phyloP scores from a whole-genome alignment of 2,797 vertebrate species.

The Australoheros facetus region DNA sequence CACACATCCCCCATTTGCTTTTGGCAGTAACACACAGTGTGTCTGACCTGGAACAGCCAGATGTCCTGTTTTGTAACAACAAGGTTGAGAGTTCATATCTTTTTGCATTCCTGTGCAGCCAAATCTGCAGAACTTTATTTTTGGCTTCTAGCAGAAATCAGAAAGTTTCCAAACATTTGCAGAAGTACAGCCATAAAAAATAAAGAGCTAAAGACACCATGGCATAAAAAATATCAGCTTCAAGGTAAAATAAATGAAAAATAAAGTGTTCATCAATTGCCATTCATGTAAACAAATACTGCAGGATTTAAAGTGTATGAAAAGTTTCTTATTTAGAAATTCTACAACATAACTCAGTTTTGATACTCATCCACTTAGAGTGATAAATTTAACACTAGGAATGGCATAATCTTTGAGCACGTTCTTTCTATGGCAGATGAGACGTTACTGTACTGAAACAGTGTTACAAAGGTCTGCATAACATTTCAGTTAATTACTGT shows the following conservation, averaged over 20 bases:
- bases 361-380: neutral
- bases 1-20: conserved; percentile 1
- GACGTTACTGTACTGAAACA: neutral
- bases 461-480: neutral
- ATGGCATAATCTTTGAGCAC: neutral
- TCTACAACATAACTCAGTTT: neutral
- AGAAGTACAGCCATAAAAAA: neutral
- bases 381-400: neutral
- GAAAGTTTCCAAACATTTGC: neutral
- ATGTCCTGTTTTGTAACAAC: neutral
- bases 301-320: neutral
- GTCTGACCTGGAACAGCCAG: conserved; percentile 39
- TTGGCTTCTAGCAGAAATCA: neutral
- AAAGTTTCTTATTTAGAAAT: neutral
- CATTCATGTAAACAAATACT: neutral
- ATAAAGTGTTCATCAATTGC: neutral
- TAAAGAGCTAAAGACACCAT: neutral
- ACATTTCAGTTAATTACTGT: neutral
- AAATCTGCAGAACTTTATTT: neutral
- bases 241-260: neutral
- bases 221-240: neutral
- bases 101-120: neutral
- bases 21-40: neutral
- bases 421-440: neutral
- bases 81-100: neutral